phyloP scores from a whole-genome alignment of 2,888 invertebrate species.

The Ganaspis brasiliensis region DNA sequence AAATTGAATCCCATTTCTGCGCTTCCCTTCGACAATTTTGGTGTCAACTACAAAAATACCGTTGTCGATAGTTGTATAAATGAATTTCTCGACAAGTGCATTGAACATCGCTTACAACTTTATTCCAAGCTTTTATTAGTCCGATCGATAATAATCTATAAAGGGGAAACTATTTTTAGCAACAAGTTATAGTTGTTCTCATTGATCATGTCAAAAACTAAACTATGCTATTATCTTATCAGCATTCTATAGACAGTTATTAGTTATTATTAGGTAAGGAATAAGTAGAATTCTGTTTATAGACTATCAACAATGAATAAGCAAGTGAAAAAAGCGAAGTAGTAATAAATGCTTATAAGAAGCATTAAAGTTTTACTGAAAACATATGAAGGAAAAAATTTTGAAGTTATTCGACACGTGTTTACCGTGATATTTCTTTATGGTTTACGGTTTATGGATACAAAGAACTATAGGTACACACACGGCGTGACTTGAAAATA shows the following conservation, averaged over 20 bases:
- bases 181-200: not conserved
- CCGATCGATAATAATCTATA: not conserved
- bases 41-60: conserved; percentile 35
- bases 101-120: conserved; percentile 25
- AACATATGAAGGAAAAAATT: not conserved
- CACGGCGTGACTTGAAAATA: conserved; percentile 19
- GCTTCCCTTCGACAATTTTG: not conserved
- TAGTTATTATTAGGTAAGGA: not conserved
- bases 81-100: not conserved
- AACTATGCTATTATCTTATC: not conserved
- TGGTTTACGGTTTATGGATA: conserved; percentile 13
- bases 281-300: not conserved
- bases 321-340: not conserved
- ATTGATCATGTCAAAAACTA: not conserved
- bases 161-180: not conserved
- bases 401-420: not conserved
- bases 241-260: no score
- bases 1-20: conserved; percentile 25
- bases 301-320: no score
- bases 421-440: conserved; percentile 28
- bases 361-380: conserved; percentile 1
- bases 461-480: conserved; percentile 16
- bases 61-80: not conserved
- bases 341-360: not conserved
- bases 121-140: not conserved